phyloP scores from a whole-genome alignment of 2,888 invertebrate species.

The Hirudinaria manillensis region DNA sequence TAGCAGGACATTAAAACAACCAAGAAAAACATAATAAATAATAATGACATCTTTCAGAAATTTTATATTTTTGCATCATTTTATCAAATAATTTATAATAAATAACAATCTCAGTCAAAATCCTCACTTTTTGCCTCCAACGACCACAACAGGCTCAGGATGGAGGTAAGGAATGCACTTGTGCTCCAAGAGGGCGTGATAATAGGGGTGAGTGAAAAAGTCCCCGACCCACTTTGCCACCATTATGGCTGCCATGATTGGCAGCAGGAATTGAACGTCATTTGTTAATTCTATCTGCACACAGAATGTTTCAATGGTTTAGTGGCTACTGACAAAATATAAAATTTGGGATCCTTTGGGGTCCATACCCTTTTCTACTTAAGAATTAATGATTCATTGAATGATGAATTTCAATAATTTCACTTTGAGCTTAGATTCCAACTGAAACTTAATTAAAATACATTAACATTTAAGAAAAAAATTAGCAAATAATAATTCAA shows the following conservation, averaged over 20 bases:
- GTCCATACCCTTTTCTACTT: background rate
- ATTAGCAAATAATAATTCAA: background rate
- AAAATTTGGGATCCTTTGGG: background rate
- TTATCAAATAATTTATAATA: background rate
- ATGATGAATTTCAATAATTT: too few relatives aligned
- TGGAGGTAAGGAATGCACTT: conserved; percentile 56
- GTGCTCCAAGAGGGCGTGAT: conserved; percentile 55
- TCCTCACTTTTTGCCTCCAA: conserved; percentile 34
- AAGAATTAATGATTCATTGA: background rate
- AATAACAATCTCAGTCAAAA: too few relatives aligned
- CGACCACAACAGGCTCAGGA: conserved; percentile 47
- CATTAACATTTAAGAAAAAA: background rate
- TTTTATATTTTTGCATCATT: background rate
- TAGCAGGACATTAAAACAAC: background rate
- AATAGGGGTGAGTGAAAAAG: conserved; percentile 55
- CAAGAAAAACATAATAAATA: background rate
- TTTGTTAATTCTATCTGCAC: conserved; percentile 56
- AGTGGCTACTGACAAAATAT: background rate
- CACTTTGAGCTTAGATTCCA: too few relatives aligned
- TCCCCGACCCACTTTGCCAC: conserved; percentile 56
- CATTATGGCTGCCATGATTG: conserved; percentile 57
- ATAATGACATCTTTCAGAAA: background rate
- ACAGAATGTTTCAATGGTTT: background rate
- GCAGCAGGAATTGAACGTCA: conserved; percentile 56
- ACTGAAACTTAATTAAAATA: too few relatives aligned